Evolutionary conservation across 2,797 vertebrate species (phyloP).

Genomic region (Neomorphus geoffroyi): DNA sequence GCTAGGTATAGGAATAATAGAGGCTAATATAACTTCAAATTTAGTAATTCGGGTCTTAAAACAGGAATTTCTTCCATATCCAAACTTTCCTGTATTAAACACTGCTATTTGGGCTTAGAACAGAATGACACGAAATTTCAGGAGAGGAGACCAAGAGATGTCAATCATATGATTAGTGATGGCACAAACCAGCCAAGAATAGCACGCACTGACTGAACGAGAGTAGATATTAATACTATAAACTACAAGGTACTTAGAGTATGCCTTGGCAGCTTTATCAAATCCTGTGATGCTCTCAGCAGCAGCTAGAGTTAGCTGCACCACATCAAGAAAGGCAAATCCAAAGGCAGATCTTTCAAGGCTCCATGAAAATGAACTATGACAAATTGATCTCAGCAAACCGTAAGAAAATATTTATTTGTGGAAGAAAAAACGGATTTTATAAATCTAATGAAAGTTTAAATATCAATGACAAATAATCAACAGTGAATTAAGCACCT

Average conservation of each 20-base stretch:
- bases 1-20: background rate
- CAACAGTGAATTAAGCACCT: background rate
- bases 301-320: background rate
- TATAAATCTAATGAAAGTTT: background rate
- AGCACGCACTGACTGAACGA: background rate
- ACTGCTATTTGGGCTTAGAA: background rate
- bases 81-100: background rate
- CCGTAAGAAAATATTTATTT: background rate
- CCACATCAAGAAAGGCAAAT: background rate
- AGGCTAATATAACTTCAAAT: background rate
- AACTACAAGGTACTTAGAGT: background rate
- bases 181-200: background rate
- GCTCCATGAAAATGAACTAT: conserved; percentile 11
- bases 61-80: background rate
- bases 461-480: background rate
- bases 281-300: background rate
- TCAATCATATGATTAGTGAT: background rate
- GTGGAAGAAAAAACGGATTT: background rate
- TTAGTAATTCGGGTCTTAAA: background rate
- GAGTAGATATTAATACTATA: background rate
- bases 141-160: background rate
- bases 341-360: background rate
- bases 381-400: background rate
- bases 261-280: background rate
- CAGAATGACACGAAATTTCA: background rate